These are phyloP conservation scores for Agriopis marginaria DNA, from an alignment of 2,888 invertebrate species.

Conservation along the genomic window DNA sequence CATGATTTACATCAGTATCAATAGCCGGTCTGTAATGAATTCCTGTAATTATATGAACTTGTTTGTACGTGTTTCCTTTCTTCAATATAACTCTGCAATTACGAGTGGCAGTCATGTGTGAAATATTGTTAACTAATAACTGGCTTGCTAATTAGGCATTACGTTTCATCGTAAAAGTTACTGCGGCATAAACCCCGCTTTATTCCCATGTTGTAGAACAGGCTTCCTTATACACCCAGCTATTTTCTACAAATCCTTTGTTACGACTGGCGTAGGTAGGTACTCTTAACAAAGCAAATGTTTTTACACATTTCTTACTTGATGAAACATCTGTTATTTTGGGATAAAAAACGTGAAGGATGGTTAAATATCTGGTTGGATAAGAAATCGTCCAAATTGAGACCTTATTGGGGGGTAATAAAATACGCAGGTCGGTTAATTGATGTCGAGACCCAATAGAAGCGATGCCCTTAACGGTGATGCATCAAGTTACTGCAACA, in stretches of 20 bases:
- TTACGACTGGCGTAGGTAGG: conserved; percentile 12
- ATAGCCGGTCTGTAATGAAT: conserved; percentile 30
- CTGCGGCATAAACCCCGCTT: conserved; percentile 43
- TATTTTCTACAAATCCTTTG: conserved; percentile 40
- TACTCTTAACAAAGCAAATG: conserved; percentile 31
- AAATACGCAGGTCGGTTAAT: conserved; percentile 25
- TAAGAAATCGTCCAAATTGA: conserved; percentile 34
- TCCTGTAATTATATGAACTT: conserved; percentile 22
- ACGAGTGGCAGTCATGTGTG: conserved; percentile 53
- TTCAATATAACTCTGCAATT: conserved; percentile 48
- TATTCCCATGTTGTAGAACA: conserved; percentile 49
- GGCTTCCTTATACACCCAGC: conserved; percentile 50
- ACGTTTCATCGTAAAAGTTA: conserved; percentile 55
- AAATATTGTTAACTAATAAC: conserved; percentile 59
- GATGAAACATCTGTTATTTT: conserved; percentile 29
- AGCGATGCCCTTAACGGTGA: conserved; percentile 47
- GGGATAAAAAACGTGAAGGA: conserved; percentile 2
- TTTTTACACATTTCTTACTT: conserved; percentile 33
- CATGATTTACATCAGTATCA: conserved; percentile 40
- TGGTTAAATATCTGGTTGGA: no score
- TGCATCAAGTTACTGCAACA: conserved; percentile 79
- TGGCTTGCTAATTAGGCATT: conserved; percentile 56
- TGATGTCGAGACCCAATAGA: conserved; percentile 33
- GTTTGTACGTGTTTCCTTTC: conserved; percentile 39
- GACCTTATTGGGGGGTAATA: conserved; percentile 24